These are phyloP conservation scores for Heterohyrax brucei DNA, from an alignment of 2,797 vertebrate species.

Conservation along the genomic window DNA sequence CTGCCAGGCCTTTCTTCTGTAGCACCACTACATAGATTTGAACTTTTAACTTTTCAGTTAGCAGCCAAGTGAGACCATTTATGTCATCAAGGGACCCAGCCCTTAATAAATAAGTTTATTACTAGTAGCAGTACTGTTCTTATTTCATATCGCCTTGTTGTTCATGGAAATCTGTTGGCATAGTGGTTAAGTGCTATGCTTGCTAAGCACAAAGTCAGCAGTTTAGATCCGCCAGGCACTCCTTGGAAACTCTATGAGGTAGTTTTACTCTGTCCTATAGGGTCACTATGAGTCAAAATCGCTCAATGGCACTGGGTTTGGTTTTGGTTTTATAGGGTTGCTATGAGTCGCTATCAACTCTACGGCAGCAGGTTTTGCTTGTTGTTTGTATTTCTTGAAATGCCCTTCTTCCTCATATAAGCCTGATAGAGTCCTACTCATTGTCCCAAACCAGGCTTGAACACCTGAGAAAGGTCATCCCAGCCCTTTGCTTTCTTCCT, in stretches of 20 bases:
- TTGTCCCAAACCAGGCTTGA: conserved; percentile 2
- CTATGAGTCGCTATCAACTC: too few species aligned
- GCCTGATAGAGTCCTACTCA: neutral
- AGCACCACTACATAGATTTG: neutral
- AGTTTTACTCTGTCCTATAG: too few species aligned
- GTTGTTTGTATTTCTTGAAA: neutral
- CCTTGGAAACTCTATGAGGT: too few species aligned
- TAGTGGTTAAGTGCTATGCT: too few species aligned
- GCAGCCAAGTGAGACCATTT: neutral
- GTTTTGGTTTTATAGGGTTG: too few species aligned
- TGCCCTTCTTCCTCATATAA: neutral
- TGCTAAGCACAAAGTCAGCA: too few species aligned
- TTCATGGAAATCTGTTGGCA: too few species aligned
- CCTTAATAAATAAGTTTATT: neutral
- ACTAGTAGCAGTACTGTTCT: neutral
- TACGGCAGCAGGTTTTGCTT: neutral
- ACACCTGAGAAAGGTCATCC: neutral
- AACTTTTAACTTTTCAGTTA: neutral
- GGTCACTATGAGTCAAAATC: too few species aligned
- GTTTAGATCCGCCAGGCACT: too few species aligned
- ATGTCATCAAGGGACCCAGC: neutral
- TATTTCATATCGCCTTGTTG: neutral
- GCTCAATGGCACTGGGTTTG: too few species aligned
- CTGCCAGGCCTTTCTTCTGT: neutral
- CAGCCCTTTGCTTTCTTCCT: neutral